Conservation (phyloP, 2,113 vertebrate species). For the Amblyopsis rosae region DNA sequence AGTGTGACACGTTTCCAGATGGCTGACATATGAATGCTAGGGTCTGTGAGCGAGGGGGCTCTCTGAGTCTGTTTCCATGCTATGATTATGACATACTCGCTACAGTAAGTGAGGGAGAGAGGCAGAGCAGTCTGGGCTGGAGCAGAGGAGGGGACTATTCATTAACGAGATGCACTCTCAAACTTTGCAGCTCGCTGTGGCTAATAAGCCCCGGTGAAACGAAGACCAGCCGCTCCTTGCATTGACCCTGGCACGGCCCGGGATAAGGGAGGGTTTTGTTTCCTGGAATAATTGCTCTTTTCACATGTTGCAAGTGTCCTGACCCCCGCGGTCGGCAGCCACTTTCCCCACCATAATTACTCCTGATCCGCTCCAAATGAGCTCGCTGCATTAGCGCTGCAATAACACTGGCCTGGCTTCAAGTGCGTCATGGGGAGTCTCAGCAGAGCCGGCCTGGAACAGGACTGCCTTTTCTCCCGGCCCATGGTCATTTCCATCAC, state of each 20-base stretch:
- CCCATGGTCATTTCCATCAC: constrained; percentile 77
- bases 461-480: constrained; percentile 74
- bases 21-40: constrained; percentile 64
- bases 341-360: constrained; percentile 80
- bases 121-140: constrained; percentile 52
- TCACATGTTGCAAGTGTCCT: constrained; percentile 84
- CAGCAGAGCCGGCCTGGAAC: constrained; percentile 75
- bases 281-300: constrained; percentile 84
- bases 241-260: constrained; percentile 76
- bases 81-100: constrained; percentile 79
- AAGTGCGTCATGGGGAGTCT: constrained; percentile 74
- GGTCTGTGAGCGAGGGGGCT: constrained; percentile 61
- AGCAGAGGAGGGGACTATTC: constrained; percentile 68
- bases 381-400: constrained; percentile 77
- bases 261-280: constrained; percentile 82
- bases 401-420: constrained; percentile 77
- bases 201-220: constrained; percentile 80
- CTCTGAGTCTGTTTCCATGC: constrained; percentile 65
- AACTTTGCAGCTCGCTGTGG: constrained; percentile 75
- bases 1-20: constrained; percentile 67
- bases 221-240: constrained; percentile 69
- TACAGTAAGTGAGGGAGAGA: constrained; percentile 53
- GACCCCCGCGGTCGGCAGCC: constrained; percentile 79
- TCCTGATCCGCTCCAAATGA: constrained; percentile 82
- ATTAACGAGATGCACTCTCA: constrained; percentile 80